phyloP scores from a whole-genome alignment of 2,797 vertebrate genomes.

The Simalia tracyae region DNA sequence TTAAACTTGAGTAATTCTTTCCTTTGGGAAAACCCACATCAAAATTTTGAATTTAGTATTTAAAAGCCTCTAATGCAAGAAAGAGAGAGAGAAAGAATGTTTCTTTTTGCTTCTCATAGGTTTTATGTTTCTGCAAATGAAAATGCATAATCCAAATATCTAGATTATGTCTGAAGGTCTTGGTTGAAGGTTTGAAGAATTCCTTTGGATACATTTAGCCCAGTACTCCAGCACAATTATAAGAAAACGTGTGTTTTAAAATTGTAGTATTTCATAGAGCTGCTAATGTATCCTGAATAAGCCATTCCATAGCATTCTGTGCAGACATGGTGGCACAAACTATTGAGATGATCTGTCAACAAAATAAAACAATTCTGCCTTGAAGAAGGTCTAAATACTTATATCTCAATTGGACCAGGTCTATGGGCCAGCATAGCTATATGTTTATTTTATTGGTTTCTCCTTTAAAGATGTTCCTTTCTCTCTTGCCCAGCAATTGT shows the following conservation, averaged over 20 bases:
- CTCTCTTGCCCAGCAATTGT: not conserved
- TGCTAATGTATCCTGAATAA: conserved; percentile 54
- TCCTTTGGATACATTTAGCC: conserved; percentile 75
- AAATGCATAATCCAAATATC: conserved; percentile 79
- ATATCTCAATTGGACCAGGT: not conserved
- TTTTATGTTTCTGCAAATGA: conserved; percentile 75
- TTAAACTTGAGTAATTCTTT: conserved; percentile 71
- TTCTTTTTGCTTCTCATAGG: conserved; percentile 75
- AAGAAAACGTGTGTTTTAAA: conserved; percentile 67
- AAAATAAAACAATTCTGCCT: conserved; percentile 3
- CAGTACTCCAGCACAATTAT: conserved; percentile 73
- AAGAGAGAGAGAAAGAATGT: conserved; percentile 66
- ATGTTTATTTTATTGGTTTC: conserved; percentile 22
- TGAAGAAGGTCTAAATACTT: conserved; percentile 5
- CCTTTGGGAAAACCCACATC: conserved; percentile 72
- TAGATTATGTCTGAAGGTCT: conserved; percentile 77
- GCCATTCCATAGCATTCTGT: conserved; percentile 67
- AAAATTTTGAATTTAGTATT: conserved; percentile 77
- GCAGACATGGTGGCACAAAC: conserved; percentile 49
- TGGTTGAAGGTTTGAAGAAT: conserved; percentile 74
- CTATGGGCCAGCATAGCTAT: not conserved
- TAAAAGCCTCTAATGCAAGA: conserved; percentile 80
- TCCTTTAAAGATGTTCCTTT: conserved; percentile 20
- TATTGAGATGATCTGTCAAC: conserved; percentile 40
- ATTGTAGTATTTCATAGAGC: conserved; percentile 68